Conservation (phyloP, 1,140 invertebrate species). For the Danaus plexippus region DNA sequence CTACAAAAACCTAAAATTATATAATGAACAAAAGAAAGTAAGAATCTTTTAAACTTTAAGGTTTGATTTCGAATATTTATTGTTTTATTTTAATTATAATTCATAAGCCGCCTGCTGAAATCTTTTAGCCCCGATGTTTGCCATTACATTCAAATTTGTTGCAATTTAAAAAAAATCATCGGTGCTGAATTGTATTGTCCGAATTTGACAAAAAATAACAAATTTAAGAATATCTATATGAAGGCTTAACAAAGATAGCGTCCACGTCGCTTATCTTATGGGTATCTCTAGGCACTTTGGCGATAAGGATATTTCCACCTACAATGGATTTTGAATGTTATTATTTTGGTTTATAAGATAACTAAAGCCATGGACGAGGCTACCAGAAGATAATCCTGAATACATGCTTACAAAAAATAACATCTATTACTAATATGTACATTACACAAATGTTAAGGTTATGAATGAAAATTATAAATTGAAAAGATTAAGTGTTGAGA, state of each 20-base stretch:
- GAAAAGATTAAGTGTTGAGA: slow-evolving; percentile 19
- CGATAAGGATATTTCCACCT: slow-evolving; percentile 25
- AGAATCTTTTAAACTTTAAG: slow-evolving; percentile 10
- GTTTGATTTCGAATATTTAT: no score
- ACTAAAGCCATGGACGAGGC: slow-evolving; percentile 13
- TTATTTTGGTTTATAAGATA: slow-evolving; percentile 28
- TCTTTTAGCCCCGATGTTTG: slow-evolving; percentile 13
- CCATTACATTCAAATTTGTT: slow-evolving; percentile 3
- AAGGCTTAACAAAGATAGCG: slow-evolving; percentile 16
- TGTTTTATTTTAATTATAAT: neutral
- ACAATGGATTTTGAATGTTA: slow-evolving; percentile 26
- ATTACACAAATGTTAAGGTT: slow-evolving; percentile 44
- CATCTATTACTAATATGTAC: slow-evolving; percentile 61
- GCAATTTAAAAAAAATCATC: slow-evolving; percentile 6
- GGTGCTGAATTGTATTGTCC: neutral
- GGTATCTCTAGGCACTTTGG: slow-evolving; percentile 25
- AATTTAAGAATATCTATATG: slow-evolving; percentile 4
- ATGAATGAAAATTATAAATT: slow-evolving; percentile 19
- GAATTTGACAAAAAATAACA: slow-evolving; percentile 2
- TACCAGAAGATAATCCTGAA: slow-evolving; percentile 19
- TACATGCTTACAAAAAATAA: slow-evolving; percentile 32
- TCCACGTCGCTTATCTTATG: slow-evolving; percentile 24
- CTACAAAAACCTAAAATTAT: no score
- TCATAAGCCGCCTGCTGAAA: slow-evolving; percentile 10
- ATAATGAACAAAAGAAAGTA: slow-evolving; percentile 15